phyloP scores from a whole-genome alignment of 2,797 vertebrate genomes.

The Melanotaenia pygmaea region DNA sequence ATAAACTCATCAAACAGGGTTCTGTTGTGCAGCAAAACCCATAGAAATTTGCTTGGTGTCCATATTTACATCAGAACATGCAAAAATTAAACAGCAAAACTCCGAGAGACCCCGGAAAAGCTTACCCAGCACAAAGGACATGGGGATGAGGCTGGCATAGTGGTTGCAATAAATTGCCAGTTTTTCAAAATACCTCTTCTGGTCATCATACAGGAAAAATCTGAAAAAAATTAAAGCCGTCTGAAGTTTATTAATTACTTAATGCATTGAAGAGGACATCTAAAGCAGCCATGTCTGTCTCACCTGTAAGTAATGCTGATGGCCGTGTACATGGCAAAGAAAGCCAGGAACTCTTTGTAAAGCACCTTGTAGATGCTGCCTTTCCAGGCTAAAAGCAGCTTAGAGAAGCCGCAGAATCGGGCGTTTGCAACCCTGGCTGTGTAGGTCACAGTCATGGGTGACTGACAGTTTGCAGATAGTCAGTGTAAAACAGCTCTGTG shows the following conservation, averaged over 20 bases:
- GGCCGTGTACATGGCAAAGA: constrained; percentile 88
- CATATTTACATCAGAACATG: not conserved
- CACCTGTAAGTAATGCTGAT: constrained; percentile 93
- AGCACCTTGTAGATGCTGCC: constrained; percentile 96
- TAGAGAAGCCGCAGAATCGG: constrained; percentile 93
- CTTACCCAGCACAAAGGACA: constrained; percentile 94
- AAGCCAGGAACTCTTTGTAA: constrained; percentile 92
- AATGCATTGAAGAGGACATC: not conserved
- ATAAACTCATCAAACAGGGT: not conserved
- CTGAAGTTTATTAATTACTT: not conserved
- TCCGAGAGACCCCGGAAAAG: not conserved
- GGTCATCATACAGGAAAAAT: constrained; percentile 85
- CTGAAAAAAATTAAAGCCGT: constrained; percentile 44
- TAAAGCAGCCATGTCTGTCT: constrained; percentile 10
- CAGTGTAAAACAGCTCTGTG: constrained; percentile 3
- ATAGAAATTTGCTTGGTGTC: not conserved
- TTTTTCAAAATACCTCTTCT: constrained; percentile 93
- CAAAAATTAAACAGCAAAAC: not conserved
- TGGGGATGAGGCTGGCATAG: constrained; percentile 93
- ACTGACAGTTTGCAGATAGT: constrained; percentile 5
- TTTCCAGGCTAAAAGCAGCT: constrained; percentile 91
- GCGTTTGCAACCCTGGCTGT: constrained; percentile 92
- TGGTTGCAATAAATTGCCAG: constrained; percentile 94
- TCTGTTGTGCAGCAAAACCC: not conserved
- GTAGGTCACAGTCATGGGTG: constrained; percentile 92